phyloP scores from a whole-genome alignment of 1,140 invertebrate genomes.

The Nixonia krombeini region DNA sequence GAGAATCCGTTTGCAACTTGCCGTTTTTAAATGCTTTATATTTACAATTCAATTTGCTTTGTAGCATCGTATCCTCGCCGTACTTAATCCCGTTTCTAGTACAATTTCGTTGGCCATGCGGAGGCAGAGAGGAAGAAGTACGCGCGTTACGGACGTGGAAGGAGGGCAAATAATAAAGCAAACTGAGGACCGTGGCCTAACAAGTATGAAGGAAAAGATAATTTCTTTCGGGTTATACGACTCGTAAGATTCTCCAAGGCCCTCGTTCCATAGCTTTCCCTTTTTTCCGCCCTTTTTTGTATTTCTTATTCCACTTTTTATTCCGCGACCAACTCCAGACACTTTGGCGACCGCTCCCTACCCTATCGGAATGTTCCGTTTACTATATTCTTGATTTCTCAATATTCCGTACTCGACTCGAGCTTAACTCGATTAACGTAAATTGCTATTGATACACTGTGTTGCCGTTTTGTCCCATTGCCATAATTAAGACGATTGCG shows the following conservation, averaged over 20 bases:
- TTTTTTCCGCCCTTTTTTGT: not conserved
- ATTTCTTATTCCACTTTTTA: conserved; percentile 6
- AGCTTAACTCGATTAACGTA: conserved; percentile 4
- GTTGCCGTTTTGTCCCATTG: conserved; percentile 12
- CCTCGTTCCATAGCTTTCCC: not conserved
- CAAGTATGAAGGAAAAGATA: conserved; percentile 21
- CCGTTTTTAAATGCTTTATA: conserved; percentile 63
- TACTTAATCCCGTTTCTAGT: conserved; percentile 2
- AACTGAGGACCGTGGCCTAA: conserved; percentile 1
- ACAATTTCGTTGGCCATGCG: not conserved
- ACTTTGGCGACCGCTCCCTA: not conserved
- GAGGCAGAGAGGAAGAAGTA: conserved; percentile 5
- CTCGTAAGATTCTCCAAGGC: conserved; percentile 17
- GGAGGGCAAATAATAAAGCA: conserved; percentile 6
- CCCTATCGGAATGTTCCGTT: not conserved
- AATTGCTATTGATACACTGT: conserved; percentile 7
- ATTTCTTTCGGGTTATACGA: conserved; percentile 35
- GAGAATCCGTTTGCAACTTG: conserved; percentile 54
- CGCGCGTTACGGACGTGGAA: conserved; percentile 19
- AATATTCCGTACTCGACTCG: not conserved
- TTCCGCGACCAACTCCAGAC: conserved; percentile 1
- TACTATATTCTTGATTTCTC: not conserved
- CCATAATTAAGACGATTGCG: too few relatives aligned
- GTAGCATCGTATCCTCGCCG: conserved; percentile 19
- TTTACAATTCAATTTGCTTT: conserved; percentile 67